Evolutionary conservation across 2,888 invertebrate species (phyloP).

Genomic region (Lasioglossum marginatum): DNA sequence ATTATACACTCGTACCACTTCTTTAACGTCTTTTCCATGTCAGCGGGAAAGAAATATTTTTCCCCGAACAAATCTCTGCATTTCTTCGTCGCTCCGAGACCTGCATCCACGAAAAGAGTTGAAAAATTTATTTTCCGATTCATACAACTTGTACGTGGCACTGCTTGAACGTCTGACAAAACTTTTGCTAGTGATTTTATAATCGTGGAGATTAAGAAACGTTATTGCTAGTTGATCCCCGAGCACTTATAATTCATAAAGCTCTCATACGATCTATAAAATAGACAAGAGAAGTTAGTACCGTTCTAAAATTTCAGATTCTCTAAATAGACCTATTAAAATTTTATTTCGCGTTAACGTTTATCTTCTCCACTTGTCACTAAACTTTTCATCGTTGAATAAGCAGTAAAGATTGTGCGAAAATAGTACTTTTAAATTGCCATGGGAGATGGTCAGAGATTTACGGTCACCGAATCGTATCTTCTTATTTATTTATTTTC

Average conservation of each 20-base stretch:
- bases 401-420: not conserved
- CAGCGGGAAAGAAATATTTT: not conserved
- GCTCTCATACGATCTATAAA: not conserved
- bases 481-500: not conserved
- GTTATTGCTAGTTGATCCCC: not conserved
- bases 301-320: not conserved
- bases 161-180: not conserved
- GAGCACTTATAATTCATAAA: not conserved
- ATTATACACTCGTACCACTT: conserved; percentile 1
- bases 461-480: not conserved
- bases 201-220: not conserved
- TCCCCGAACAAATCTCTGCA: not conserved
- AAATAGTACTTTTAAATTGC: not conserved
- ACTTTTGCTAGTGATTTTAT: not conserved
- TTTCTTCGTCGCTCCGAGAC: not conserved
- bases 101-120: not conserved
- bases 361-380: not conserved
- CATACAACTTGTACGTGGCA: not conserved
- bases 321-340: not conserved
- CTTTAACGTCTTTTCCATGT: not conserved
- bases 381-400: not conserved
- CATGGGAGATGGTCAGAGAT: not conserved
- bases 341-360: not conserved
- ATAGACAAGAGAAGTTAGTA: not conserved
- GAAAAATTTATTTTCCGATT: not conserved